A percentile compares a stretch with the other conserved stretches of the same genome.
phyloP scores from a whole-genome alignment of 2,797 vertebrate species.

The Chaetophractus vellerosus region DNA sequence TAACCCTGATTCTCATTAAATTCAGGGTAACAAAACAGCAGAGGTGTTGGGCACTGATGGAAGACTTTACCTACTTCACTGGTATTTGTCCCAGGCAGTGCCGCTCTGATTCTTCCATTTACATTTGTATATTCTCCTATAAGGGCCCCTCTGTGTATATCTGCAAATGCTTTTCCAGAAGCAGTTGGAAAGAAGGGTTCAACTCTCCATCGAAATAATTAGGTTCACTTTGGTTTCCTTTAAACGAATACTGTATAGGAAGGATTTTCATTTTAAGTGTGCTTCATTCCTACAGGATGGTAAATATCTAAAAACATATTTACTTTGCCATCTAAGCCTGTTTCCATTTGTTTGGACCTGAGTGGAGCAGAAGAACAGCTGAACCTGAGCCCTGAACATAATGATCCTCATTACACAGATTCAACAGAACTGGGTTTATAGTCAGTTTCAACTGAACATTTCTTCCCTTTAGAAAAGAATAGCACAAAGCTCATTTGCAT shows the following conservation, averaged over 20 bases:
- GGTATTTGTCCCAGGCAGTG: not conserved
- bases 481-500: conserved; percentile 77
- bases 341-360: conserved; percentile 26
- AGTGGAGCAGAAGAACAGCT: conserved; percentile 1
- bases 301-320: conserved; percentile 69
- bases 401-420: conserved; percentile 52
- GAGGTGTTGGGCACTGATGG: not conserved
- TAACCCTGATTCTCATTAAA: not conserved
- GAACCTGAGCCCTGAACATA: not conserved
- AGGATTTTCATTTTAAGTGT: conserved; percentile 50
- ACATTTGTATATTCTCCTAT: not conserved
- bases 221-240: not conserved
- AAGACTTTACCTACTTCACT: not conserved
- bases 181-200: not conserved
- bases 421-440: conserved; percentile 42
- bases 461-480: conserved; percentile 64
- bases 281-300: conserved; percentile 11
- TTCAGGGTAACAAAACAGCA: not conserved
- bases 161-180: conserved; percentile 52
- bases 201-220: conserved; percentile 21
- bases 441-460: conserved; percentile 59
- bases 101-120: not conserved
- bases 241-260: conserved; percentile 7
- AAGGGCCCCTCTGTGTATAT: not conserved
- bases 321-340: conserved; percentile 33